Conservation (phyloP, 2,113 vertebrate genomes). For the Oryzias celebensis region DNA sequence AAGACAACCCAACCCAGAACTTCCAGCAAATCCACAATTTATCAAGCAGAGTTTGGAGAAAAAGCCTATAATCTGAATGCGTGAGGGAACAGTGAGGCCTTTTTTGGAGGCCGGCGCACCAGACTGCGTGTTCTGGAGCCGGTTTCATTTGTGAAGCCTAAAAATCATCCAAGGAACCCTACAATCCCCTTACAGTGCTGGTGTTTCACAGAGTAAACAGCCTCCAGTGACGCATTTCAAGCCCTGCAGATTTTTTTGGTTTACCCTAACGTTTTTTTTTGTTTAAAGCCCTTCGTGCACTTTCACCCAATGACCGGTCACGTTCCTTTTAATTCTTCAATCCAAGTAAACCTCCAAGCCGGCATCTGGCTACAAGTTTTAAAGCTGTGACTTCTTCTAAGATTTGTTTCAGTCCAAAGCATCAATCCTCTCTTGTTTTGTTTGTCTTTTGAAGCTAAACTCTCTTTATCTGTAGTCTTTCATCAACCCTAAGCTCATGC, state of each 20-base stretch:
- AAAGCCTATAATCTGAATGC: conserved; percentile 51
- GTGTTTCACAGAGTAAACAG: conserved; percentile 34
- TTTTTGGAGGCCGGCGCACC: conserved; percentile 45
- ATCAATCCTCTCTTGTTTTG: background rate
- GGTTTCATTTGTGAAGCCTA: conserved; percentile 22
- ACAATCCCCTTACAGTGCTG: conserved; percentile 39
- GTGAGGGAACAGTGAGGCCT: conserved; percentile 45
- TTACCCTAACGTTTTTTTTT: background rate
- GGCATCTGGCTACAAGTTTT: conserved; percentile 22
- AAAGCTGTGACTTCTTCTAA: conserved; percentile 15
- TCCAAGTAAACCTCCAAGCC: conserved; percentile 7
- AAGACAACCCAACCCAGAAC: conserved; percentile 28
- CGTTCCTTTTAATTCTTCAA: conserved; percentile 39
- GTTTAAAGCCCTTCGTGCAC: conserved; percentile 15
- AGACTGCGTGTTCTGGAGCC: conserved; percentile 32
- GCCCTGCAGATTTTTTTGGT: conserved; percentile 31
- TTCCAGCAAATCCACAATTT: conserved; percentile 28
- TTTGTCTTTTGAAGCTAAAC: too few species aligned
- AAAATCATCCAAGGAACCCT: conserved; percentile 41
- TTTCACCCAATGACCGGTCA: conserved; percentile 42
- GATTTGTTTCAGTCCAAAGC: background rate
- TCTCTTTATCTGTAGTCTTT: background rate
- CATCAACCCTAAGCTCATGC: conserved; percentile 2
- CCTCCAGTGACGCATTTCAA: conserved; percentile 46
- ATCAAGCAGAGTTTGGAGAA: conserved; percentile 29